Base-by-base conservation (phyloP, 2,797 vertebrate species). In the Aeoliscus strigatus region DNA sequence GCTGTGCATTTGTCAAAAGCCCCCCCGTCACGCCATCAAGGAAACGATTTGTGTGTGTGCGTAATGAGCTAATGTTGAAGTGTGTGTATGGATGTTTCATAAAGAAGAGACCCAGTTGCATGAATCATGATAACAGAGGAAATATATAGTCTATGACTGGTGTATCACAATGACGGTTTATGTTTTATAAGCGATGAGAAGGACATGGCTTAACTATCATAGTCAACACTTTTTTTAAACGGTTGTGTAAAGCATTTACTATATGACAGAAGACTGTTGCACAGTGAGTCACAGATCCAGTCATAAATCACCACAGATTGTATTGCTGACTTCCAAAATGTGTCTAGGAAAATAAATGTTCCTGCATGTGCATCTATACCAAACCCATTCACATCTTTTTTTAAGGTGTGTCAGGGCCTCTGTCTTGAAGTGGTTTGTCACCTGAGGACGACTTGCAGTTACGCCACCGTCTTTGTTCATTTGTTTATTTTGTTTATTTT, bases 271-370 rank as follows among this genome's bases (percentile, higher is more conserved):
- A 52, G 61, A 68, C 59, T 72, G 62, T 74, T 72, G 55, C 73
- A 69, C 75, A 74, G 62, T 68, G 56, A 64, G 49, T 68, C 69
- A 73, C 69, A 37, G 48, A 61, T 51, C 47, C 50, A 59, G 38
- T 52, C 82, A 77, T 80, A 77, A 70, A 79, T 75, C 59, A 38
- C 62, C 60, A 75, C 73, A 81, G 53, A 73, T 71, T 63, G 66
- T 77, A 72, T 77, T 79, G 72, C 66, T 77, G 66, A 71, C 73
- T 75, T 63, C 57, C 44, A 41, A 3, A n/a, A 12, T 10, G 36
- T 7, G 2, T 50, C 26, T 8, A 14, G n/a, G n/a, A n/a, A n/a
- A n/a, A n/a, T n/a, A n/a, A n/a, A n/a, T n/a, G n/a, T n/a, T n/a
- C n/a, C n/a, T n/a, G 13, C 16, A 14, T 4, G n/a, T 10, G 8